phyloP scores from a whole-genome alignment of 2,888 invertebrate species.

The Nemapogon koenigi region DNA sequence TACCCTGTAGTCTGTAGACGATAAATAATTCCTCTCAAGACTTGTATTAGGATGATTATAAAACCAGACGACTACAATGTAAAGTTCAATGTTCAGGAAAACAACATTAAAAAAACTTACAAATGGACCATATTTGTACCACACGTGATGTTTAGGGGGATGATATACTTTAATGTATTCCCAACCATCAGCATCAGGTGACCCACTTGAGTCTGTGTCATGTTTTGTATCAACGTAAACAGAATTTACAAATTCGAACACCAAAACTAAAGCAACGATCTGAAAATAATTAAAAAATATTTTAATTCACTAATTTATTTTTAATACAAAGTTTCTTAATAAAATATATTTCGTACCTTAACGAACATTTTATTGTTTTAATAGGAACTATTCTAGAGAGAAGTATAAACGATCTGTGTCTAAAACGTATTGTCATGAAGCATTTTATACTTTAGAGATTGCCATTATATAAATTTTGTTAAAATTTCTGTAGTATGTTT shows the following conservation, averaged over 20 bases:
- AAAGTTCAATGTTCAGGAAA: no score
- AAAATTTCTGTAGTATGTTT: no score
- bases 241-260: slow-evolving; percentile 1
- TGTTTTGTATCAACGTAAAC: neutral
- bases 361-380: slow-evolving; percentile 34
- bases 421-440: slow-evolving; percentile 31
- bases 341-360: slow-evolving; percentile 28
- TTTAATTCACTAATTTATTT: neutral
- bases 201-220: neutral
- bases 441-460: slow-evolving; percentile 53
- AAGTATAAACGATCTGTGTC: slow-evolving; percentile 49
- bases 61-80: no score
- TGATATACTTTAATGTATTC: slow-evolving; percentile 39
- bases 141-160: slow-evolving; percentile 28
- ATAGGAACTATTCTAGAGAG: slow-evolving; percentile 42
- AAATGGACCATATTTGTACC: slow-evolving; percentile 12
- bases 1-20: no score
- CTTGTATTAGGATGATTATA: no score
- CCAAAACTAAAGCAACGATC: neutral
- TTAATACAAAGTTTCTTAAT: no score
- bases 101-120: no score
- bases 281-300: neutral
- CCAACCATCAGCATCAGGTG: slow-evolving; percentile 25
- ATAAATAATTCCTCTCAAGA: no score
- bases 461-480: slow-evolving; percentile 40